Percentiles rank a stretch among this genome's conserved stretches.
phyloP scores from a whole-genome alignment of 2,113 vertebrate genomes.

The Bagarius yarrelli region DNA sequence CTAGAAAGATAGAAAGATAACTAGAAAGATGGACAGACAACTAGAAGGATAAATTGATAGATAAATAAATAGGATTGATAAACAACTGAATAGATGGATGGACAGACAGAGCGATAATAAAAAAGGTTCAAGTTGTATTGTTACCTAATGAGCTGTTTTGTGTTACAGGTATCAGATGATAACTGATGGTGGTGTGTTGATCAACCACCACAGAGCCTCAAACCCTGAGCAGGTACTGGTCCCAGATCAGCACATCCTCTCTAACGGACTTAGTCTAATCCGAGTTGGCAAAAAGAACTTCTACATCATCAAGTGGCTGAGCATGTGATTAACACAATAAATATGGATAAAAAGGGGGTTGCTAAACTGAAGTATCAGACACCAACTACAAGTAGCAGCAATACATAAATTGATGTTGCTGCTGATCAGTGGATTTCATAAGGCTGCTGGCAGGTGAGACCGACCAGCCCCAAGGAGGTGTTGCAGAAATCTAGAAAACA shows the following conservation, averaged over 20 bases:
- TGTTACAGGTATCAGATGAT: conserved; percentile 84
- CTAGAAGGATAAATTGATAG: not conserved
- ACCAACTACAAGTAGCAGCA: not conserved
- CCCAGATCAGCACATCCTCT: conserved; percentile 84
- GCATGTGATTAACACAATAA: conserved; percentile 58
- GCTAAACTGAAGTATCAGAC: not conserved
- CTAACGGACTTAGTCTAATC: conserved; percentile 87
- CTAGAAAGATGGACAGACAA: not conserved
- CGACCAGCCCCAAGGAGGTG: not conserved
- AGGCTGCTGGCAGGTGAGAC: not conserved
- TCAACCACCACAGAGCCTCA: conserved; percentile 81
- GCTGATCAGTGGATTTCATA: too few species aligned
- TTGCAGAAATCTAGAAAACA: not conserved
- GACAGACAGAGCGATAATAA: not conserved
- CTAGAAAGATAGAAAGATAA: not conserved
- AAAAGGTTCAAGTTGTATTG: not conserved
- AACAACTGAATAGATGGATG: not conserved
- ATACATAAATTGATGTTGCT: not conserved
- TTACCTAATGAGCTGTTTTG: not conserved
- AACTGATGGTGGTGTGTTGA: conserved; percentile 83
- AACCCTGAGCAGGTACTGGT: conserved; percentile 85
- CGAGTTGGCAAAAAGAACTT: conserved; percentile 91
- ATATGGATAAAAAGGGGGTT: not conserved
- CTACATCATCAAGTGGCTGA: conserved; percentile 91
- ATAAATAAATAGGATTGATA: not conserved